These are phyloP conservation scores for Eulimnadia texana DNA, from an alignment of 1,140 invertebrate species.

Conservation along the genomic window DNA sequence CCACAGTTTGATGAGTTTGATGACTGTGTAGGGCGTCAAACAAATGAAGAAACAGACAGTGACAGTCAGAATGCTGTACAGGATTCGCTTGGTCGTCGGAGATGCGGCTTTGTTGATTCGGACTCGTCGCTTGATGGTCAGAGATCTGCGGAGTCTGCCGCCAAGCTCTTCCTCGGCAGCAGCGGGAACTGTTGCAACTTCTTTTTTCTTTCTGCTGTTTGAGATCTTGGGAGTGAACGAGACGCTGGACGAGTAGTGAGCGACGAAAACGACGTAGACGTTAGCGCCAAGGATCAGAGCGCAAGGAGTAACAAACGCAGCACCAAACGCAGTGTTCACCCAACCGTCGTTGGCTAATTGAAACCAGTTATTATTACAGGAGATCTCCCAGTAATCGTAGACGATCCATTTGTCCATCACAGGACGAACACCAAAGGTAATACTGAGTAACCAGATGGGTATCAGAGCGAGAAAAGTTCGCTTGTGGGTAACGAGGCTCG, in stretches of 20 bases:
- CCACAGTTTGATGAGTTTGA: constrained; percentile 29
- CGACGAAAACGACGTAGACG: constrained; percentile 20
- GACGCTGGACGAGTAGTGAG: neutral
- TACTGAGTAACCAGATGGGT: constrained; percentile 1
- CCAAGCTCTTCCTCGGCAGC: no score
- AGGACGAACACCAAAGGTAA: constrained; percentile 21
- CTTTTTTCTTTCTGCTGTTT: no score
- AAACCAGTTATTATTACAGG: constrained; percentile 30
- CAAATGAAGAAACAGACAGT: constrained; percentile 28
- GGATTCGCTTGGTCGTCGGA: constrained; percentile 11
- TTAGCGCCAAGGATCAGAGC: constrained; percentile 25
- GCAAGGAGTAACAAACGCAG: constrained; percentile 28
- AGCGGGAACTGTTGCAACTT: no score
- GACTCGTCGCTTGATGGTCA: neutral
- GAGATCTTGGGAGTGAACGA: no score
- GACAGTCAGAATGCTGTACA: constrained; percentile 27
- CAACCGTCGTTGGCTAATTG: constrained; percentile 22
- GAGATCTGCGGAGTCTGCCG: neutral
- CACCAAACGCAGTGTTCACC: constrained; percentile 26
- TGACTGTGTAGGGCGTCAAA: constrained; percentile 31
- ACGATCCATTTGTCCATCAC: constrained; percentile 25
- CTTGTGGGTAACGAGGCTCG: constrained; percentile 13
- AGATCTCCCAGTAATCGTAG: constrained; percentile 31
- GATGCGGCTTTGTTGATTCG: neutral
- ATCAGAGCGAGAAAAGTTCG: constrained; percentile 7